Percentiles rank a stretch among this genome's conserved stretches.
These are phyloP conservation scores for Plutomurus gul DNA, from an alignment of 1,140 invertebrate species.

Conservation along the genomic window DNA sequence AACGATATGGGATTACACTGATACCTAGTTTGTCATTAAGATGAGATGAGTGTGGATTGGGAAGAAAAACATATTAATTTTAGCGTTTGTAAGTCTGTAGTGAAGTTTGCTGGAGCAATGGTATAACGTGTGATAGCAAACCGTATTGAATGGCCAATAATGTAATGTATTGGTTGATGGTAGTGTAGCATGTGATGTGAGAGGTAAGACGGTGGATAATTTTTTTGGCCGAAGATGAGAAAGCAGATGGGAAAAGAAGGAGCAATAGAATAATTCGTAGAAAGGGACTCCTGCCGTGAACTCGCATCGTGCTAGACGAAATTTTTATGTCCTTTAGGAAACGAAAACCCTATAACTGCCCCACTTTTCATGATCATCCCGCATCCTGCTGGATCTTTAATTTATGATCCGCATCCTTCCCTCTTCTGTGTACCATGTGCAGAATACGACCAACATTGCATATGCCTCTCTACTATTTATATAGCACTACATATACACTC, in stretches of 20 bases:
- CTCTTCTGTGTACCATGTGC: neutral
- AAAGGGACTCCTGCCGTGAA: neutral
- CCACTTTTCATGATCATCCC: neutral
- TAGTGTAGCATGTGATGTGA: neutral
- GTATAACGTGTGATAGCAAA: neutral
- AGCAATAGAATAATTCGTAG: neutral
- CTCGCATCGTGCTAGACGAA: too few relatives aligned
- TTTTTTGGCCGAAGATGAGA: neutral
- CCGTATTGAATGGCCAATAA: neutral
- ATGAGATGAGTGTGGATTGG: too few relatives aligned
- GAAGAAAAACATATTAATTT: too few relatives aligned
- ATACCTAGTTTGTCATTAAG: too few relatives aligned
- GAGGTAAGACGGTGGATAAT: neutral
- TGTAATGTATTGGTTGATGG: neutral
- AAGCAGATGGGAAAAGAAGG: neutral
- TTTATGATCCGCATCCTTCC: conserved; percentile 36
- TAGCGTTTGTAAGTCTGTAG: neutral
- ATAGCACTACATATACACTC: too few relatives aligned
- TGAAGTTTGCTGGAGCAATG: neutral
- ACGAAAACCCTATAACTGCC: conserved; percentile 1
- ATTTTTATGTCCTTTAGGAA: neutral
- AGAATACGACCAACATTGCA: too few relatives aligned
- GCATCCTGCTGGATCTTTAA: conserved; percentile 33
- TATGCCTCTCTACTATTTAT: too few relatives aligned
- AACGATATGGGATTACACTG: too few relatives aligned